Conservation (phyloP, 2,113 vertebrate species). For the Elanus axillaris region DNA sequence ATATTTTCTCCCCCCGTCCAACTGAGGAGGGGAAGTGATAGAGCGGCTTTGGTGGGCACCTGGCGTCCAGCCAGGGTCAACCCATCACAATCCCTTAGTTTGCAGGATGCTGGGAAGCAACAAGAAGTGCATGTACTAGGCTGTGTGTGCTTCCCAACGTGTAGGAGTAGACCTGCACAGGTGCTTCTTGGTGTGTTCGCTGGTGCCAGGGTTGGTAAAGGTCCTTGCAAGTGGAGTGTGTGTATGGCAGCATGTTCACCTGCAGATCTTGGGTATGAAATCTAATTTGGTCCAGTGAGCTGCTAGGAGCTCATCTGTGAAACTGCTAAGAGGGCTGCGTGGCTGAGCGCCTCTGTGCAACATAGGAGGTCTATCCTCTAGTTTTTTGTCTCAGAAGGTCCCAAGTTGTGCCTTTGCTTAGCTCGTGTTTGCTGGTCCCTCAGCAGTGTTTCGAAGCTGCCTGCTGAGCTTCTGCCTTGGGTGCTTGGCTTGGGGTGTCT, state of each 20-base stretch:
- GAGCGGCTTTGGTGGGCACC: no score
- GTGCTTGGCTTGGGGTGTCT: not conserved
- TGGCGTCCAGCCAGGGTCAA: no score
- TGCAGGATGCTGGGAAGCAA: not conserved
- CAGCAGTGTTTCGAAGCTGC: not conserved
- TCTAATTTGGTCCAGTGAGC: not conserved
- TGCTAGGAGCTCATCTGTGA: not conserved
- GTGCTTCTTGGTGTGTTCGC: not conserved
- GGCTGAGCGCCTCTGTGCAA: not conserved
- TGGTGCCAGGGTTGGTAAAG: not conserved
- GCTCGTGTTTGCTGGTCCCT: not conserved
- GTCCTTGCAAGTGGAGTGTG: not conserved
- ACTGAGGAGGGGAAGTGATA: no score
- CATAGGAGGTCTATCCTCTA: not conserved
- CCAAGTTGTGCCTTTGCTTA: not conserved
- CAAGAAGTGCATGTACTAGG: rapidly evolving
- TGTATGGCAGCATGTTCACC: not conserved
- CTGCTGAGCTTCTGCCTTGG: not conserved
- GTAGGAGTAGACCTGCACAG: not conserved
- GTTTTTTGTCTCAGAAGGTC: not conserved
- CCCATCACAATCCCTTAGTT: no score
- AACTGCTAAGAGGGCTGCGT: rapidly evolving
- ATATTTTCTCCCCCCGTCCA: no score
- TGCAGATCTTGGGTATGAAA: not conserved
- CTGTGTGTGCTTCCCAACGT: rapidly evolving